phyloP scores from a whole-genome alignment of 2,888 invertebrate genomes.

The Ceramica pisi region DNA sequence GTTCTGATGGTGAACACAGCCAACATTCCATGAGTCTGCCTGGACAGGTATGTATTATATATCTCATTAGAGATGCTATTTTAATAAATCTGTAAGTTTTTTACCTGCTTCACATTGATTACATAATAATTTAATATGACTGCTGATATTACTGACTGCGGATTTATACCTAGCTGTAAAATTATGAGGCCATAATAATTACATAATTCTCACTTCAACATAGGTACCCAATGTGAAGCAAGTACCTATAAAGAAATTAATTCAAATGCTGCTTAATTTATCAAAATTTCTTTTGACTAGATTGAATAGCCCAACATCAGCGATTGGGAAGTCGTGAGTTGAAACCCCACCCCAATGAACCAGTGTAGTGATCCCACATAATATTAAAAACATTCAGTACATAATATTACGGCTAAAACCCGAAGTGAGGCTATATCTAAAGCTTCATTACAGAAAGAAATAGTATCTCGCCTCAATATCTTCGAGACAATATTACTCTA shows the following conservation, averaged over 20 bases:
- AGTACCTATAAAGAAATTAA: constrained; percentile 25
- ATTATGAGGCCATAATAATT: too few relatives aligned
- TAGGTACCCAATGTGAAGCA: constrained; percentile 20
- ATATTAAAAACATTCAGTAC: constrained; percentile 24
- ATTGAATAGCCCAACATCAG: constrained; percentile 56
- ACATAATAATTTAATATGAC: background rate
- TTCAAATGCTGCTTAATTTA: constrained; percentile 34
- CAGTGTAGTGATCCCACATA: constrained; percentile 44
- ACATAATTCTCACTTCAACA: background rate
- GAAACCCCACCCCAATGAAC: constrained; percentile 49
- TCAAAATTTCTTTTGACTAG: constrained; percentile 53
- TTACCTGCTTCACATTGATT: constrained; percentile 31
- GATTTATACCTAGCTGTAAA: background rate
- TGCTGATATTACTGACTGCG: background rate
- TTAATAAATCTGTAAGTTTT: constrained; percentile 6
- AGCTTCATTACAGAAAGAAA: constrained; percentile 1
- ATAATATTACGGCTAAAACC: constrained; percentile 7
- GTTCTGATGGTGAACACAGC: constrained; percentile 91
- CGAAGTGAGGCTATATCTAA: constrained; percentile 24
- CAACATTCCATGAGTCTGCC: constrained; percentile 88
- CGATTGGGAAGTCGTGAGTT: constrained; percentile 58
- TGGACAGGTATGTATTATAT: constrained; percentile 80
- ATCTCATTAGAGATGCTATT: background rate
- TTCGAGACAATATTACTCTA: too few relatives aligned
- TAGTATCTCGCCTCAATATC: background rate